Percentiles rank a stretch among this genome's conserved stretches.
Evolutionary conservation across 1,140 invertebrate species (phyloP).

Genomic region (Brachionus koreanus): DNA sequence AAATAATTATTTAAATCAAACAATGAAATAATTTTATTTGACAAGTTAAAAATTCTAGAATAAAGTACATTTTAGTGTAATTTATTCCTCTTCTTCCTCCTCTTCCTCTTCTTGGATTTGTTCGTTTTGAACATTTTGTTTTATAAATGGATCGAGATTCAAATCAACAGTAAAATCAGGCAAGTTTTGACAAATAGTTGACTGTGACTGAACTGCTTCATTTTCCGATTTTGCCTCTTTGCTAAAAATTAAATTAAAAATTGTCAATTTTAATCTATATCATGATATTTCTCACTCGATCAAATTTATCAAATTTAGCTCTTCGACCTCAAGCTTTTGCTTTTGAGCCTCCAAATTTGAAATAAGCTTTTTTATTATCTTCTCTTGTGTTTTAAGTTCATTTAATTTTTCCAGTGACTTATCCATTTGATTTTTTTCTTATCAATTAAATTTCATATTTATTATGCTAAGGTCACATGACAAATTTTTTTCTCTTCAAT

Average conservation of each 20-base stretch:
- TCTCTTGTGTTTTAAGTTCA: constrained; percentile 14
- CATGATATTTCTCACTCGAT: constrained; percentile 11
- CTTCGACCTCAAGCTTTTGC: not conserved
- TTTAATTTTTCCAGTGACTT: not conserved
- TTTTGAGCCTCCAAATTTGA: constrained; percentile 27
- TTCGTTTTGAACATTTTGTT: not conserved
- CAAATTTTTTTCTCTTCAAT: too few species aligned
- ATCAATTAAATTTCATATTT: not conserved
- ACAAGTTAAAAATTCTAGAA: too few species aligned
- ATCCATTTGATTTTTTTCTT: not conserved
- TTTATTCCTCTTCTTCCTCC: constrained; percentile 12
- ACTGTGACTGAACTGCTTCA: not conserved
- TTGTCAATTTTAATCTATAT: too few species aligned
- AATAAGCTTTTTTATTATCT: not conserved
- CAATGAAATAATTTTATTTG: not conserved
- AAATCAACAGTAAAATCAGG: not conserved
- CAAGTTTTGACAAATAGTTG: not conserved
- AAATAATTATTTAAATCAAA: too few species aligned
- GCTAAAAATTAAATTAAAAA: not conserved
- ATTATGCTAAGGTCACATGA: not conserved
- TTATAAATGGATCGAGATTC: not conserved
- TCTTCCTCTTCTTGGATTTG: not conserved
- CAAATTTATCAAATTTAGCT: not conserved
- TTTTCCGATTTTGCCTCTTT: not conserved
- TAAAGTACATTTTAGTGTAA: too few species aligned